Base-by-base conservation (phyloP, 2,888 invertebrate species). In the Drosophila greeni region DNA sequence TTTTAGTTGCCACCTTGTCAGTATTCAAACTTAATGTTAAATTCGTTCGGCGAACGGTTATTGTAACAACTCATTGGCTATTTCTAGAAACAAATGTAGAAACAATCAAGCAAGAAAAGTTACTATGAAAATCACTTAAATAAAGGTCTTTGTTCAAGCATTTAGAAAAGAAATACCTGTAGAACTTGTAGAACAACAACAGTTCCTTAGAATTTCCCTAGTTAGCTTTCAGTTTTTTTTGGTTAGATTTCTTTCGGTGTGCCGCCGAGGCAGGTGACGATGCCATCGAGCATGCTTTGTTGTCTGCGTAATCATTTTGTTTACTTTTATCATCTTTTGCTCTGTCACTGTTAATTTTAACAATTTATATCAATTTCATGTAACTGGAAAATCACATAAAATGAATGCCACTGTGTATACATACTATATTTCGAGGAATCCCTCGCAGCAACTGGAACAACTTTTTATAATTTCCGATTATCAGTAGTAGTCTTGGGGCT, bases 241-340 rank as follows among this genome's bases (percentile, higher is more conserved):
- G 6, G 24, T 57, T 14, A 20, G 18, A 31, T 62, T 34, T 61
- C 12, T 47, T 55, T 58, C 34, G 16, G 54, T 37, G 65, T 29
- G 37, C 48, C 9, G n/a, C 20, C 11, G 48, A 1, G 42, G 43
- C 69, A 54, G 42, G 47, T 60, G 59, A 48, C 49, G 64, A 51
- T 51, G 58, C 54, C 66, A 31, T 7, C 12, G 26, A 8, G 36
- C 23, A 24, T 37, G 53, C 61, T 74, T 75, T 80, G 80, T 77
- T 68, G 75, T 77, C 83, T 77, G 83, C 68, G 73, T 75, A 84
- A 81, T 81, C 77, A 84, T 81, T 81, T 64, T 81, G 81, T 84
- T 81, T 82, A 84, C 80, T 76, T 58, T 61, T 58, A 62, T 66
- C 54, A 56, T 59, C 33, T 68, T 54, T 51, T 53, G 57, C 23